These are phyloP conservation scores for Heteromormyrus szaboi DNA, from an alignment of 2,797 vertebrate genomes.

Conservation along the genomic window DNA sequence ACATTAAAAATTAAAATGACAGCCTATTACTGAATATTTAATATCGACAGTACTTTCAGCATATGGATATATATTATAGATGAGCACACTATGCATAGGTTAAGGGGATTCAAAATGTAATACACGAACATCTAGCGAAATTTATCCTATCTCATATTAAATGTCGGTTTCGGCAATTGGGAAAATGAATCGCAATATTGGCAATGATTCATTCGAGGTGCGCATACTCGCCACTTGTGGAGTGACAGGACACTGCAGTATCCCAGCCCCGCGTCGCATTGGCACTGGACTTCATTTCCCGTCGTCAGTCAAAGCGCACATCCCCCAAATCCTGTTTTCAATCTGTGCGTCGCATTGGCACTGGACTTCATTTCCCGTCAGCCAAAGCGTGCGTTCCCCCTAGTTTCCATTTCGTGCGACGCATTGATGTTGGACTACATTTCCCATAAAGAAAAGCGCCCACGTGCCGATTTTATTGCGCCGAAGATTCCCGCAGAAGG, in stretches of 20 bases:
- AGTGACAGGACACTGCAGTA: slow-evolving; percentile 2
- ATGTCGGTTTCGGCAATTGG: neutral
- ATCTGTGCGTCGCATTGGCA: neutral
- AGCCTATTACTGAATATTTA: neutral
- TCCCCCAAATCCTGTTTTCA: neutral
- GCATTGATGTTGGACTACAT: neutral
- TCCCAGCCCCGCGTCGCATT: neutral
- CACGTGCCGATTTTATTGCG: neutral
- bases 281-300: slow-evolving; percentile 1
- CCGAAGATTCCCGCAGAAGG: neutral
- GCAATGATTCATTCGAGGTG: neutral
- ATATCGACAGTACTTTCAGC: neutral
- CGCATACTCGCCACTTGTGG: slow-evolving; percentile 4
- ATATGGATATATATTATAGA: neutral
- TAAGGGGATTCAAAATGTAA: neutral
- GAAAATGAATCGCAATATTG: neutral
- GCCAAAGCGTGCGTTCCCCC: neutral
- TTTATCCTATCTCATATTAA: neutral
- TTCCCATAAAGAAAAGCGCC: neutral
- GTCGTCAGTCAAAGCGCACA: neutral
- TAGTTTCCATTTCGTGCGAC: neutral
- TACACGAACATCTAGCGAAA: neutral
- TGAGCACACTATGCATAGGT: neutral
- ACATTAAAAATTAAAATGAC: slow-evolving; percentile 4
- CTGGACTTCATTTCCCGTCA: slow-evolving; percentile 6